phyloP scores from a whole-genome alignment of 2,113 vertebrate genomes.

The Nothocercus nigrocapillus region DNA sequence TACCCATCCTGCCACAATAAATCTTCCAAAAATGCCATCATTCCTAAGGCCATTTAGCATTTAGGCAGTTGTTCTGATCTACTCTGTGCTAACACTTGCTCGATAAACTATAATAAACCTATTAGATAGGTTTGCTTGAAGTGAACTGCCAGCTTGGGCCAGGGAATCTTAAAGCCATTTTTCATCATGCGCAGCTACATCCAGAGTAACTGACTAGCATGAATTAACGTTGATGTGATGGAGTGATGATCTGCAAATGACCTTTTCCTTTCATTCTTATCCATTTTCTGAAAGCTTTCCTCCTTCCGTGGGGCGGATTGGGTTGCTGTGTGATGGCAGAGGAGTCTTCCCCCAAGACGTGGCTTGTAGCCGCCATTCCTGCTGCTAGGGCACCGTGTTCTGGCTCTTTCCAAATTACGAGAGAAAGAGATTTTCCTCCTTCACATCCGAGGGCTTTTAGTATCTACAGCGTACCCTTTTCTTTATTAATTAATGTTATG shows the following conservation, averaged over 20 bases:
- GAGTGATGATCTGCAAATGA: constrained; percentile 1
- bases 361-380: neutral
- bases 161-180: constrained; percentile 11
- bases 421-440: constrained; percentile 4
- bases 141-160: constrained; percentile 41
- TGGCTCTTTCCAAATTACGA: neutral
- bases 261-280: constrained; percentile 33
- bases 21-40: constrained; percentile 45
- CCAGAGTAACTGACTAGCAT: neutral
- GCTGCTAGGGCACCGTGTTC: neutral
- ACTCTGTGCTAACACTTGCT: constrained; percentile 41
- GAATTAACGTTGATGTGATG: constrained; percentile 54
- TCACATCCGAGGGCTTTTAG: constrained; percentile 14
- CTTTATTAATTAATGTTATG: constrained; percentile 70
- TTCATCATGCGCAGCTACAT: constrained; percentile 11
- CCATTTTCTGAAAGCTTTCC: neutral
- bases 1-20: constrained; percentile 47
- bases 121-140: constrained; percentile 61
- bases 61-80: neutral
- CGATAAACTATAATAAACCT: constrained; percentile 70
- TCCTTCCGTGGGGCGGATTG: neutral
- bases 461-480: constrained; percentile 13
- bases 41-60: constrained; percentile 50
- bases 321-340: neutral
- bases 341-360: neutral